Percentiles rank a stretch among this genome's conserved stretches.
Evolutionary conservation across 2,888 invertebrate species (phyloP).

Genomic region (Cyaniris semiargus): DNA sequence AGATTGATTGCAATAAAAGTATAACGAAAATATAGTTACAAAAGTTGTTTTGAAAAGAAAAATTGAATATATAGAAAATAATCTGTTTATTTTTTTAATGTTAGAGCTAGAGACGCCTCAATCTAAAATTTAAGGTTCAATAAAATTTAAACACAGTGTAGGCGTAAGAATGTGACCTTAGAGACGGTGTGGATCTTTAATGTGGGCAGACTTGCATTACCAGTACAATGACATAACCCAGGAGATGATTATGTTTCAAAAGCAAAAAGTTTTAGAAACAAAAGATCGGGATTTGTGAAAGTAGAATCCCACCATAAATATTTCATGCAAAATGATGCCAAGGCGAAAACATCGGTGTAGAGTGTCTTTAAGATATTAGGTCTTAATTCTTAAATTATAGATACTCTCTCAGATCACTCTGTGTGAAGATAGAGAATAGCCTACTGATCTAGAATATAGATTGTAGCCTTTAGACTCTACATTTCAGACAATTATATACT

Average conservation of each 20-base stretch:
- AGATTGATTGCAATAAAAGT: background rate
- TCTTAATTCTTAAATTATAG: too few species aligned
- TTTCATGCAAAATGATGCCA: background rate
- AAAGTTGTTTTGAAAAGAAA: too few species aligned
- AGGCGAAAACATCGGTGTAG: too few species aligned
- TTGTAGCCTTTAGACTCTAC: too few species aligned
- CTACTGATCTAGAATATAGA: too few species aligned
- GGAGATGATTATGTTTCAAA: background rate
- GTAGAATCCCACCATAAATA: background rate
- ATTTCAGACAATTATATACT: too few species aligned
- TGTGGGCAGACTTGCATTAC: constrained; percentile 19
- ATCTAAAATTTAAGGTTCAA: constrained; percentile 21
- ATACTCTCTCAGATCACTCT: too few species aligned
- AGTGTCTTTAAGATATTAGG: too few species aligned
- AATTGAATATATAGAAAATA: background rate
- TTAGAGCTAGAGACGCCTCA: constrained; percentile 6
- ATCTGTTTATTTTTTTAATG: background rate
- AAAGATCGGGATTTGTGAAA: background rate
- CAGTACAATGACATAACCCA: constrained; percentile 11
- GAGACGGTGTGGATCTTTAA: constrained; percentile 12
- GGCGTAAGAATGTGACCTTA: constrained; percentile 26
- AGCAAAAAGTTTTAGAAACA: background rate
- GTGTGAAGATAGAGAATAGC: too few species aligned
- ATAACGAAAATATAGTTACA: background rate
- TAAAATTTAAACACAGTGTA: constrained; percentile 11